phyloP scores from a whole-genome alignment of 2,113 vertebrate genomes.

The Terrapene triunguis region DNA sequence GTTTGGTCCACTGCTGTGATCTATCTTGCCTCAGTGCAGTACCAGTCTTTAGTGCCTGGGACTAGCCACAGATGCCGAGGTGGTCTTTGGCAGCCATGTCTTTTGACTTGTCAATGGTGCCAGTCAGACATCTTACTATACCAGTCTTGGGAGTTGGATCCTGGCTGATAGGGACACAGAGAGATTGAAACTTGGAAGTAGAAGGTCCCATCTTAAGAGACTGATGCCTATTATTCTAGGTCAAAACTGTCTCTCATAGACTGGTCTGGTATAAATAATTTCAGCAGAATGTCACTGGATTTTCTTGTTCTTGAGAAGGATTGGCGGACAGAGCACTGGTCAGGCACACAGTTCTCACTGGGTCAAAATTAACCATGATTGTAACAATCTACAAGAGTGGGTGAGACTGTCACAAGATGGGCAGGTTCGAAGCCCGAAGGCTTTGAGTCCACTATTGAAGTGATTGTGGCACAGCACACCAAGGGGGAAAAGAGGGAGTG shows the following conservation, averaged over 20 bases:
- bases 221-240: neutral
- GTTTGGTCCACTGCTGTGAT: neutral
- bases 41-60: neutral
- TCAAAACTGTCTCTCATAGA: neutral
- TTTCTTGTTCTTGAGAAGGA: neutral
- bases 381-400: neutral
- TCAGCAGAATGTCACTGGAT: neutral
- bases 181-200: neutral
- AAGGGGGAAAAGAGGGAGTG: neutral
- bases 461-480: neutral
- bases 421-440: neutral
- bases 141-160: neutral
- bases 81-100: neutral
- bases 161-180: neutral
- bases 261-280: neutral
- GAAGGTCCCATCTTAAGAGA: neutral
- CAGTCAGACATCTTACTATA: neutral
- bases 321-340: neutral
- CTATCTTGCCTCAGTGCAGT: neutral
- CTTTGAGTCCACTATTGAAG: neutral
- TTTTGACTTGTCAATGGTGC: neutral
- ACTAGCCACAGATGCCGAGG: neutral
- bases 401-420: neutral
- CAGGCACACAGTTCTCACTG: neutral
- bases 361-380: neutral